Conservation (phyloP, 1,140 invertebrate genomes). For the Antheraea pernyi region DNA sequence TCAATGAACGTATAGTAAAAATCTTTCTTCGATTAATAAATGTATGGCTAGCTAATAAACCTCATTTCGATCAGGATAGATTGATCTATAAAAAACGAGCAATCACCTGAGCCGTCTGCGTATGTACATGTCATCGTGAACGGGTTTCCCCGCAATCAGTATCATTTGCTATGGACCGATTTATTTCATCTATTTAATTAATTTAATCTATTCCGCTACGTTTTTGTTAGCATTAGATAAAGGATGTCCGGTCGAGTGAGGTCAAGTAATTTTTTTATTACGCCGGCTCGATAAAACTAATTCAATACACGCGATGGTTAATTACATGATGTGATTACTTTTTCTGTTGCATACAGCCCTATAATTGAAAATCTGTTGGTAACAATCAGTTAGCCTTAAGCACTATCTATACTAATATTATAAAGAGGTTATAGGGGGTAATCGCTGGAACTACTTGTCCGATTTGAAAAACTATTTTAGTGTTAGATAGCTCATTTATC, state of each 20-base stretch:
- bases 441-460: too few species aligned
- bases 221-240: conserved; percentile 29
- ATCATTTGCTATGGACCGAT: conserved; percentile 42
- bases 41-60: neutral
- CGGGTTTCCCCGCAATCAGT: conserved; percentile 43
- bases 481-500: too few species aligned
- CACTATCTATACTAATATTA: too few species aligned
- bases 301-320: neutral
- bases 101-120: neutral
- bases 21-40: neutral
- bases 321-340: neutral
- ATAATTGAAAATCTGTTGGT: neutral
- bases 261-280: conserved; percentile 7
- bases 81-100: neutral
- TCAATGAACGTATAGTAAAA: too few species aligned
- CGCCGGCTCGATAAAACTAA: neutral
- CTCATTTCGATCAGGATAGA: neutral
- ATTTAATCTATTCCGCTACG: conserved; percentile 24
- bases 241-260: conserved; percentile 41
- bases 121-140: neutral
- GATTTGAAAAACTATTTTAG: too few species aligned
- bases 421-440: too few species aligned
- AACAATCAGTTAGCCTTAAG: neutral
- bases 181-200: conserved; percentile 39
- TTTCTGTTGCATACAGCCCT: neutral